phyloP scores from a whole-genome alignment of 1,140 invertebrate species.

The Lethrus apterus region DNA sequence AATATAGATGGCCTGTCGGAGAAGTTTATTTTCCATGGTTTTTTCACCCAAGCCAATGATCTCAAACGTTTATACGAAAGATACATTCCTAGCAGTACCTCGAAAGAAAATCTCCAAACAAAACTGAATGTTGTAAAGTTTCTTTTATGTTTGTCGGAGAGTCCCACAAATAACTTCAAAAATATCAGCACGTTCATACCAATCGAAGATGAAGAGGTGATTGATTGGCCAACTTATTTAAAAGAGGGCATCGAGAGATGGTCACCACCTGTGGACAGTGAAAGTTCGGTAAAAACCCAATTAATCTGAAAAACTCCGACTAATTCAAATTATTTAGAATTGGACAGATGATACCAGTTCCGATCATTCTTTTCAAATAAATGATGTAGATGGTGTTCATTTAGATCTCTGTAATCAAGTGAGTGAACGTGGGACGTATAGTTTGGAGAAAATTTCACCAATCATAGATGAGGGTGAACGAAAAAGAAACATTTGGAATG shows the following conservation, averaged over 20 bases:
- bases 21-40: slow-evolving; percentile 36
- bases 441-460: too few relatives aligned
- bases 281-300: too few relatives aligned
- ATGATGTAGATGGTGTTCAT: too few relatives aligned
- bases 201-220: slow-evolving; percentile 20
- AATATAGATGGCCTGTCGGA: slow-evolving; percentile 30
- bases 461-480: too few relatives aligned
- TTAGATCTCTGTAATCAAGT: too few relatives aligned
- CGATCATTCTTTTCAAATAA: too few relatives aligned
- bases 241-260: slow-evolving; percentile 33
- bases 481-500: too few relatives aligned
- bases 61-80: slow-evolving; percentile 27
- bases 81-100: slow-evolving; percentile 23
- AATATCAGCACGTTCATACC: slow-evolving; percentile 26
- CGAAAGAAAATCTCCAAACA: slow-evolving; percentile 20
- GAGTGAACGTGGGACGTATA: too few relatives aligned
- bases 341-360: too few relatives aligned
- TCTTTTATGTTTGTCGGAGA: slow-evolving; percentile 30
- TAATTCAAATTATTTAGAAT: too few relatives aligned
- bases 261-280: slow-evolving; percentile 26
- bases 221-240: slow-evolving; percentile 35
- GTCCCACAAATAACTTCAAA: slow-evolving; percentile 34
- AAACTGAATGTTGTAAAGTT: slow-evolving; percentile 32
- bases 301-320: too few relatives aligned
- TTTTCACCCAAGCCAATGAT: slow-evolving; percentile 26